Evolutionary conservation across 2,113 vertebrate genomes (phyloP).

Genomic region (Glaucomys volans): DNA sequence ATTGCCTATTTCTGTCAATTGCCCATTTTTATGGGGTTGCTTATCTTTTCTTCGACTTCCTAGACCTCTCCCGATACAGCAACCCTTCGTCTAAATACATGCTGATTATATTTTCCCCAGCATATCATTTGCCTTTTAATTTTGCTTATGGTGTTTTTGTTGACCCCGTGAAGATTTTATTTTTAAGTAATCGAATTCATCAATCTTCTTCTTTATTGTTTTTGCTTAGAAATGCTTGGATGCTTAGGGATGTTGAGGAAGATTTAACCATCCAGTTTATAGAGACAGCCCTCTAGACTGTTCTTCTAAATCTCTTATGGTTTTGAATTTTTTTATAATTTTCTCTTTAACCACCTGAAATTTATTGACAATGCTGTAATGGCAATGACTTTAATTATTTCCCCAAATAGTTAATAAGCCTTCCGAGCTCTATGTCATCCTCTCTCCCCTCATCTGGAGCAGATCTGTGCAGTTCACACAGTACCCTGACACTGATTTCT

Average conservation of each 20-base stretch:
- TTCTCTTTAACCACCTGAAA: conserved; percentile 23
- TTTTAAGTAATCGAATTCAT: conserved; percentile 80
- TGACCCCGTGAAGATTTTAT: conserved; percentile 67
- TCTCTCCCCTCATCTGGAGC: neutral
- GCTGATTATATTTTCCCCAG: conserved; percentile 66
- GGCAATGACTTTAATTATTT: neutral
- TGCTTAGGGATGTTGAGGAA: conserved; percentile 55
- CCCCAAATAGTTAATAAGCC: neutral
- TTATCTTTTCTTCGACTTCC: conserved; percentile 71
- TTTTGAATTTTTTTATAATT: neutral
- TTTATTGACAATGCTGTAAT: neutral
- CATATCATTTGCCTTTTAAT: conserved; percentile 76
- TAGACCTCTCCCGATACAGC: conserved; percentile 32
- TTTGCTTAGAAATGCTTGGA: conserved; percentile 56
- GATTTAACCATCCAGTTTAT: conserved; percentile 26
- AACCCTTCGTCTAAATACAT: conserved; percentile 63
- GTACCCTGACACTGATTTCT: too few species aligned
- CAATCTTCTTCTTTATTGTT: conserved; percentile 72
- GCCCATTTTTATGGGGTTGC: conserved; percentile 60
- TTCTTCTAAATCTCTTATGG: conserved; percentile 41
- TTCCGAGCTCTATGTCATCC: accelerated
- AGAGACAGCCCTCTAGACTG: conserved; percentile 1
- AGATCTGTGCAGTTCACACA: neutral
- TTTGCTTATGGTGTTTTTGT: conserved; percentile 66
- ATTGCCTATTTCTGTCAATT: conserved; percentile 77